Percentiles rank a stretch among this genome's conserved stretches.
Evolutionary conservation across 2,888 invertebrate species (phyloP).

Genomic region (Falcaria lacertinaria): DNA sequence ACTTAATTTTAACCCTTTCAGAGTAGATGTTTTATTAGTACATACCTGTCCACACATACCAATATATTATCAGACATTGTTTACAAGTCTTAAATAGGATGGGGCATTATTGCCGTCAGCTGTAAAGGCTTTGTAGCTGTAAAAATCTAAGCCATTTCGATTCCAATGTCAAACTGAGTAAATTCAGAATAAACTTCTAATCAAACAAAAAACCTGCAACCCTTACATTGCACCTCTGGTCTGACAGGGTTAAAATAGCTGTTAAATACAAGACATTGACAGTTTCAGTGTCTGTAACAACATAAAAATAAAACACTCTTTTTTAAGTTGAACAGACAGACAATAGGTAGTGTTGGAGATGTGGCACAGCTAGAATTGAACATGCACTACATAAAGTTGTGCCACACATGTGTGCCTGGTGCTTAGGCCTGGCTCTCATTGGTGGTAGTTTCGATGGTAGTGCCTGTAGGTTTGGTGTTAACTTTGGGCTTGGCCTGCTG

Average conservation of each 20-base stretch:
- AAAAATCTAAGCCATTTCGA: too few relatives aligned
- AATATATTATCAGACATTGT: too few relatives aligned
- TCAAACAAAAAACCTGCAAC: not conserved
- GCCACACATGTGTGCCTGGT: constrained; percentile 41
- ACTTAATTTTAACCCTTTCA: constrained; percentile 23
- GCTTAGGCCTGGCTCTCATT: constrained; percentile 75
- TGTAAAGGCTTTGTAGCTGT: too few relatives aligned
- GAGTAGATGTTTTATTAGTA: not conserved
- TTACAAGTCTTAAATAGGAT: too few relatives aligned
- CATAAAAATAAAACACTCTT: constrained; percentile 58
- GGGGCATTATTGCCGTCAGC: too few relatives aligned
- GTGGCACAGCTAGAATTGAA: constrained; percentile 59
- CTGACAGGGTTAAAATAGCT: constrained; percentile 15
- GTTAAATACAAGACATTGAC: constrained; percentile 28
- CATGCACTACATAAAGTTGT: constrained; percentile 56
- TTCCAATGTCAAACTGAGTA: too few relatives aligned
- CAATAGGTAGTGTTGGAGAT: constrained; percentile 44
- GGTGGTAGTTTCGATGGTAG: constrained; percentile 68
- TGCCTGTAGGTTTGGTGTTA: constrained; percentile 52
- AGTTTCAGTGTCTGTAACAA: constrained; percentile 42
- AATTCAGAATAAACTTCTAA: too few relatives aligned
- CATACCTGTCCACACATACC: too few relatives aligned
- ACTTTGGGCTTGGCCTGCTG: constrained; percentile 54
- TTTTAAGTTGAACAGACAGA: constrained; percentile 55
- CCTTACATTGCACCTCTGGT: not conserved